phyloP scores from a whole-genome alignment of 2,113 vertebrate species.

The Alethe diademata region DNA sequence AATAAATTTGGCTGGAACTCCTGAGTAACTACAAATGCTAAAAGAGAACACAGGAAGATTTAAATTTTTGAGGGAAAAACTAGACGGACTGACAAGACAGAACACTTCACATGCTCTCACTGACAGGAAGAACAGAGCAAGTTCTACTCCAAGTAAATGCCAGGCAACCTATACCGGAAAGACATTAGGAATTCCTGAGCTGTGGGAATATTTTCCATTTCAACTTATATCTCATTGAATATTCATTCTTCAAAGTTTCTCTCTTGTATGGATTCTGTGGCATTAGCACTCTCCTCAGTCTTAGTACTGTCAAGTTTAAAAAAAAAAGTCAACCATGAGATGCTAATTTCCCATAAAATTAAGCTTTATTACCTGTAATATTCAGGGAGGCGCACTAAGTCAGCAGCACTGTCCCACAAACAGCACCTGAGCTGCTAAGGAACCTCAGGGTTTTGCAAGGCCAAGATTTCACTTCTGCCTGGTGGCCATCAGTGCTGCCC shows the following conservation, averaged over 20 bases:
- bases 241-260: not conserved
- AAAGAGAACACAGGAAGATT: not conserved
- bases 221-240: not conserved
- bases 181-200: not conserved
- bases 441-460: not conserved
- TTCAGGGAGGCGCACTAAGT: not conserved
- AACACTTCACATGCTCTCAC: not conserved
- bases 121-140: not conserved
- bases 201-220: not conserved
- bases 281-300: not conserved
- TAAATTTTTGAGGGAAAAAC: not conserved
- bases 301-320: not conserved
- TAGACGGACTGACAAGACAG: not conserved
- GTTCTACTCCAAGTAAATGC: not conserved
- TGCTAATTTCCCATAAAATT: not conserved
- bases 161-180: not conserved
- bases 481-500: not conserved
- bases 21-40: not conserved
- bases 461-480: not conserved
- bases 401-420: not conserved
- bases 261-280: not conserved
- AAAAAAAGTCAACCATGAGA: not conserved
- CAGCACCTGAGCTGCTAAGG: not conserved
- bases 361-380: not conserved
- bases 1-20: not conserved